A percentile compares a stretch with the other conserved stretches of the same genome.
phyloP scores from a whole-genome alignment of 2,797 vertebrate species.

The Pagetopsis macropterus region DNA sequence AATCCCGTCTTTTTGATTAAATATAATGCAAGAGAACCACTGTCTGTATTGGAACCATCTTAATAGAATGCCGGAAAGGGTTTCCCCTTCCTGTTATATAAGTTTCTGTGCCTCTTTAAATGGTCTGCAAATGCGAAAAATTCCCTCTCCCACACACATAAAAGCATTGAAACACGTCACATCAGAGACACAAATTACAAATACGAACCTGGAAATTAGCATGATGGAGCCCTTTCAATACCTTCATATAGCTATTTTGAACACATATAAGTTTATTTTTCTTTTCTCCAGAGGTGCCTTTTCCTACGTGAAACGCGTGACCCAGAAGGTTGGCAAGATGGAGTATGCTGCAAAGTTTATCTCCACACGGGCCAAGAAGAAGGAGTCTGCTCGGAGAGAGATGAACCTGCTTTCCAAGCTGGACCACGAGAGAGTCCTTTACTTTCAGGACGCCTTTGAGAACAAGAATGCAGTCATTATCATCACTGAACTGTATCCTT shows the following conservation, averaged over 20 bases:
- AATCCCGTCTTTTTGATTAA: not conserved
- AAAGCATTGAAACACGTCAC: no score
- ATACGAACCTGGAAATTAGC: no score
- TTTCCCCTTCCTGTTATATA: no score
- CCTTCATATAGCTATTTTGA: not conserved
- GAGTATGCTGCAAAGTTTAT: conserved; percentile 97
- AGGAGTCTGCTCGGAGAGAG: conserved; percentile 88
- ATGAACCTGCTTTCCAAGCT: conserved; percentile 91
- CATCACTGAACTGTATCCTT: conserved; percentile 96
- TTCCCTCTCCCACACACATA: no score
- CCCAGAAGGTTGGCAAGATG: conserved; percentile 87
- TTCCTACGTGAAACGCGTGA: conserved; percentile 93
- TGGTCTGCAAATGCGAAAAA: no score
- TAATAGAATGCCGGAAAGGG: not conserved
- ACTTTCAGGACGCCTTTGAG: conserved; percentile 96
- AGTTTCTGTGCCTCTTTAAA: no score
- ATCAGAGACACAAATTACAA: no score
- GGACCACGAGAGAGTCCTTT: conserved; percentile 91
- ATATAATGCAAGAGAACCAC: not conserved
- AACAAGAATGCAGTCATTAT: conserved; percentile 92
- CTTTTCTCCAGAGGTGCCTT: conserved; percentile 89
- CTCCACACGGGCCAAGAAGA: conserved; percentile 91
- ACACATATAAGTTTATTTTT: not conserved
- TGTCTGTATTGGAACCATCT: not conserved
- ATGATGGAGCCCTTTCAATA: no score